Percentiles rank a stretch among this genome's conserved stretches.
Conservation (phyloP, 2,888 invertebrate genomes). For the Dilophus febrilis region DNA sequence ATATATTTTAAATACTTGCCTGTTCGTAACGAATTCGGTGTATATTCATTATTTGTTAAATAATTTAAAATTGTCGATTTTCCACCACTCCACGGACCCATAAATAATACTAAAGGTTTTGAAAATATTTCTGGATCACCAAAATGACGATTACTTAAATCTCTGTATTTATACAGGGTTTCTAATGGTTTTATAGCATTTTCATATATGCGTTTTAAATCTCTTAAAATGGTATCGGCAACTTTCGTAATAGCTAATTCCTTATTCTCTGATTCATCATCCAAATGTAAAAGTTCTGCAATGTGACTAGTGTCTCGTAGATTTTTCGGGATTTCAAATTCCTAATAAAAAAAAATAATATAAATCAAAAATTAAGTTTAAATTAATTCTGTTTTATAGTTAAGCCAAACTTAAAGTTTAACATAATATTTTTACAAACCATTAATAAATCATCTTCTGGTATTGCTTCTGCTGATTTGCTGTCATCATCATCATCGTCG, state of each 20-base stretch:
- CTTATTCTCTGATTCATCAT: conserved; percentile 52
- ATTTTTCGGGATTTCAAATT: conserved; percentile 57
- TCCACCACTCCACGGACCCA: conserved; percentile 95
- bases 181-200: conserved; percentile 79
- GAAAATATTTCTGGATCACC: conserved; percentile 91
- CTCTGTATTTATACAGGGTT: conserved; percentile 77
- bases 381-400: not conserved
- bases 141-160: conserved; percentile 79
- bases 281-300: conserved; percentile 58
- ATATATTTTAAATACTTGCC: too few relatives aligned
- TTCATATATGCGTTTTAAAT: conserved; percentile 73
- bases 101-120: conserved; percentile 78
- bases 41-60: conserved; percentile 72
- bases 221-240: conserved; percentile 61
- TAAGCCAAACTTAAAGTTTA: not conserved
- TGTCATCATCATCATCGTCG: conserved; percentile 11
- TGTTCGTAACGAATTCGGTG: conserved; percentile 65
- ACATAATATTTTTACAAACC: conserved; percentile 24
- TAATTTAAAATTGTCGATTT: conserved; percentile 91
- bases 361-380: not conserved
- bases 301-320: conserved; percentile 66
- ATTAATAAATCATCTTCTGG: conserved; percentile 48
- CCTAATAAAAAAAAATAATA: conserved; percentile 26
- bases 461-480: conserved; percentile 32
- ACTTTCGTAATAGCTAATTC: conserved; percentile 55